These are phyloP conservation scores for Nephrotoma flavescens DNA, from an alignment of 2,888 invertebrate species.

Conservation along the genomic window DNA sequence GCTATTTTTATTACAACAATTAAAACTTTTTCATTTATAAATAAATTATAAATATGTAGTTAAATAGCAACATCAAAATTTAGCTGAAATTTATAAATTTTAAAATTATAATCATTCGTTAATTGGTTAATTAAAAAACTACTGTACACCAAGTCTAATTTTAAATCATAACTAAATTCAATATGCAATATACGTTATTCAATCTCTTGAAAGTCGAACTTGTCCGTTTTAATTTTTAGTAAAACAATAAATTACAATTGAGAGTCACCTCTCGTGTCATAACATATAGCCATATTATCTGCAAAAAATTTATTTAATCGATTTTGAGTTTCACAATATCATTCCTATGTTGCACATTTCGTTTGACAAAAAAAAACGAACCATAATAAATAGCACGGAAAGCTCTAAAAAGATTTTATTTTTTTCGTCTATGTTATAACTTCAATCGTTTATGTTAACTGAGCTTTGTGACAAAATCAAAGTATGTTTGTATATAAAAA, in stretches of 20 bases:
- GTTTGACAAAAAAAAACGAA: background rate
- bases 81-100: background rate
- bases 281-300: background rate
- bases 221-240: no score
- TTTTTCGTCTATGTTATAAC: background rate
- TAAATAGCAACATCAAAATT: no score
- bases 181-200: background rate
- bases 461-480: background rate
- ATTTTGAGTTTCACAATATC: background rate
- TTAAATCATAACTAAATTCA: background rate
- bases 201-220: no score
- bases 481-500: background rate
- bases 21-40: background rate
- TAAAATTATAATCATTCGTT: background rate
- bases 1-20: background rate
- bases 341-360: background rate
- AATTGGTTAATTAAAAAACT: background rate
- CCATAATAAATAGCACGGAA: background rate
- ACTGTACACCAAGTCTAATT: background rate
- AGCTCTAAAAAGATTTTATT: background rate
- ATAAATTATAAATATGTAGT: background rate
- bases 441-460: background rate
- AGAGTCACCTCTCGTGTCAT: no score
- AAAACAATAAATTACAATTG: no score
- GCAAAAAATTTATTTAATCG: background rate